Evolutionary conservation across 2,888 invertebrate species (phyloP).

Genomic region (Dorcus parallelipipedus): DNA sequence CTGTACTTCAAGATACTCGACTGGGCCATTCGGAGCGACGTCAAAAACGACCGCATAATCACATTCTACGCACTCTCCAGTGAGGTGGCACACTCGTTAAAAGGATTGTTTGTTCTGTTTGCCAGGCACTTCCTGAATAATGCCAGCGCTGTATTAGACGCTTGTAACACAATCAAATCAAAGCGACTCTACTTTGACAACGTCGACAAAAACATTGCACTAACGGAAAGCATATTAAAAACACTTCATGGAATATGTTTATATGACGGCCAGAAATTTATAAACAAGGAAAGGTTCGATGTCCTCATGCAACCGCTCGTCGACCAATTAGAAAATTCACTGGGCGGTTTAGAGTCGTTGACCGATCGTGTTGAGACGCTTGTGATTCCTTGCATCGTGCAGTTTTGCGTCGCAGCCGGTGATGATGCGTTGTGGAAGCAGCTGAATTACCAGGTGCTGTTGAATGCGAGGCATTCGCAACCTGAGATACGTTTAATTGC

Average conservation of each 20-base stretch:
- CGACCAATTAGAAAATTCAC: slow-evolving; percentile 79
- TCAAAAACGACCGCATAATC: slow-evolving; percentile 64
- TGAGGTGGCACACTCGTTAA: slow-evolving; percentile 75
- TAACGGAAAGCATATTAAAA: slow-evolving; percentile 69
- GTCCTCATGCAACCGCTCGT: slow-evolving; percentile 81
- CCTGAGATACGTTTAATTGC: slow-evolving; percentile 72
- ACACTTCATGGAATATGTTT: slow-evolving; percentile 76
- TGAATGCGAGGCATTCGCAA: slow-evolving; percentile 79
- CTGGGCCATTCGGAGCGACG: slow-evolving; percentile 71
- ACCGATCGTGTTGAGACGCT: slow-evolving; percentile 58
- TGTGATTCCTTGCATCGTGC: slow-evolving; percentile 76
- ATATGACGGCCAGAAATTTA: slow-evolving; percentile 79
- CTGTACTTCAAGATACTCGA: slow-evolving; percentile 83
- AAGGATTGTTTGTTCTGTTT: slow-evolving; percentile 86
- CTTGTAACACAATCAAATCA: slow-evolving; percentile 63
- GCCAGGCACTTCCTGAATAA: slow-evolving; percentile 82
- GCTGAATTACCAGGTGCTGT: slow-evolving; percentile 82
- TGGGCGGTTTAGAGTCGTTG: slow-evolving; percentile 61
- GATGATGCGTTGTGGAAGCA: slow-evolving; percentile 89
- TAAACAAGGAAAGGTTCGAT: slow-evolving; percentile 82
- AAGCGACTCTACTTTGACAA: slow-evolving; percentile 53
- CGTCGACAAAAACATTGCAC: slow-evolving; percentile 56
- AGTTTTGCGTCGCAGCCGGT: slow-evolving; percentile 76
- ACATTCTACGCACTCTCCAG: slow-evolving; percentile 82
- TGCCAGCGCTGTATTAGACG: slow-evolving; percentile 68